Conservation (phyloP, 2,797 vertebrate species). For the Sebastes nivosus region DNA sequence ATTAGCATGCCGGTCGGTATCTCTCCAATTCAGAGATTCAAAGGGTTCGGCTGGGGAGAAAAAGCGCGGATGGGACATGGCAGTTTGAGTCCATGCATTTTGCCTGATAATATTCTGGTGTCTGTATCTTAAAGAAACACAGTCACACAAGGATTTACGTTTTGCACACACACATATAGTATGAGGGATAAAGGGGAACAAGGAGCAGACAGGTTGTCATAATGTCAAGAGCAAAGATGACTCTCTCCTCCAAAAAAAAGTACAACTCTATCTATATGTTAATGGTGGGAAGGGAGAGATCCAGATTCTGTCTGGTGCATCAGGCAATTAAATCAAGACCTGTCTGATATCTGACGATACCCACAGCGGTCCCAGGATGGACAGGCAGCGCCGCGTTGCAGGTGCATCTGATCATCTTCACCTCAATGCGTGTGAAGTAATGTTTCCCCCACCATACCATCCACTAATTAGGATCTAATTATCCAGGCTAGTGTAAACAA, state of each 20-base stretch:
- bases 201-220: constrained; percentile 24
- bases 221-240: constrained; percentile 50
- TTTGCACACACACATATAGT: neutral
- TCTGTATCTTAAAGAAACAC: constrained; percentile 54
- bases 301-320: constrained; percentile 28
- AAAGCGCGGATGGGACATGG: constrained; percentile 51
- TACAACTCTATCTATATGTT: constrained; percentile 51
- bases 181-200: constrained; percentile 20
- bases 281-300: constrained; percentile 29
- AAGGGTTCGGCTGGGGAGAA: constrained; percentile 55
- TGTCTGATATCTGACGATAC: constrained; percentile 28
- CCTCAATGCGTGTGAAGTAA: constrained; percentile 74
- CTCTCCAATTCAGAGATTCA: constrained; percentile 66
- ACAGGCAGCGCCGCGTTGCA: constrained; percentile 53
- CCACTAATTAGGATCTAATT: constrained; percentile 97
- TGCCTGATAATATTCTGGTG: constrained; percentile 49
- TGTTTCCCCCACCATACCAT: constrained; percentile 83
- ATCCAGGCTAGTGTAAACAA: constrained; percentile 94
- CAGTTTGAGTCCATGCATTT: constrained; percentile 57
- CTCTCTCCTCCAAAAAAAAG: constrained; percentile 12
- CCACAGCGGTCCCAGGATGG: constrained; percentile 52
- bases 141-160: neutral
- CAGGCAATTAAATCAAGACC: constrained; percentile 60
- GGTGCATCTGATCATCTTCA: constrained; percentile 76
- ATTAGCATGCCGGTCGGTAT: constrained; percentile 77